A percentile compares a stretch with the other conserved stretches of the same genome.
Conservation (phyloP, 2,888 invertebrate genomes). For the Aradus depressus region DNA sequence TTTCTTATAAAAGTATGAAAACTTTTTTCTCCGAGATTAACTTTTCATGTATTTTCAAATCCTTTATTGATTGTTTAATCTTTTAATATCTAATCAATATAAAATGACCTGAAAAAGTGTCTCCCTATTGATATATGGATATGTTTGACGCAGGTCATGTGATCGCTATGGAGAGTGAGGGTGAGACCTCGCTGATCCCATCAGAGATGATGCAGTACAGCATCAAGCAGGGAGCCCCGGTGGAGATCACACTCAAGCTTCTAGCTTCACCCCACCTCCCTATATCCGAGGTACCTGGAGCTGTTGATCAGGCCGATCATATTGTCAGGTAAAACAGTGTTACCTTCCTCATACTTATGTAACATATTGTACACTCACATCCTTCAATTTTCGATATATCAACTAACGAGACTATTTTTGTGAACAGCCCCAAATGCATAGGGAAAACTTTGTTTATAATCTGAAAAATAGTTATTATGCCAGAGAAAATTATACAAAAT, state of each 20-base stretch:
- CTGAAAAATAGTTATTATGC: no score
- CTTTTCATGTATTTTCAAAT: no score
- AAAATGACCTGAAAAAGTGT: no score
- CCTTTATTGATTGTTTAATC: no score
- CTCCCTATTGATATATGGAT: no score
- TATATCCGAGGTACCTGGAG: slow-evolving; percentile 35
- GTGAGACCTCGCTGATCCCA: slow-evolving; percentile 55
- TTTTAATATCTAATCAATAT: no score
- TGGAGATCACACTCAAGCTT: slow-evolving; percentile 42
- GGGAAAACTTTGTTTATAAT: no score
- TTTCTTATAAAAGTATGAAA: no score
- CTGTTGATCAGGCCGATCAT: slow-evolving; percentile 43
- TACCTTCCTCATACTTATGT: neutral
- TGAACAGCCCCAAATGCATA: no score
- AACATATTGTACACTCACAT: neutral
- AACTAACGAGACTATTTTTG: neutral
- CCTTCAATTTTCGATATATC: neutral
- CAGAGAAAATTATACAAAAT: no score
- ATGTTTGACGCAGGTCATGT: slow-evolving; percentile 46
- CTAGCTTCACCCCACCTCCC: slow-evolving; percentile 40
- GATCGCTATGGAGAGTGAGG: slow-evolving; percentile 53
- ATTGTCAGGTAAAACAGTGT: slow-evolving; percentile 43
- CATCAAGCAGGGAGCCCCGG: slow-evolving; percentile 41
- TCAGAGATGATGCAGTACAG: slow-evolving; percentile 53
- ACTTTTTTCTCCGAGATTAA: no score